A percentile compares a stretch with the other conserved stretches of the same genome.
Evolutionary conservation across 2,113 vertebrate species (phyloP).

Genomic region (Puma concolor): DNA sequence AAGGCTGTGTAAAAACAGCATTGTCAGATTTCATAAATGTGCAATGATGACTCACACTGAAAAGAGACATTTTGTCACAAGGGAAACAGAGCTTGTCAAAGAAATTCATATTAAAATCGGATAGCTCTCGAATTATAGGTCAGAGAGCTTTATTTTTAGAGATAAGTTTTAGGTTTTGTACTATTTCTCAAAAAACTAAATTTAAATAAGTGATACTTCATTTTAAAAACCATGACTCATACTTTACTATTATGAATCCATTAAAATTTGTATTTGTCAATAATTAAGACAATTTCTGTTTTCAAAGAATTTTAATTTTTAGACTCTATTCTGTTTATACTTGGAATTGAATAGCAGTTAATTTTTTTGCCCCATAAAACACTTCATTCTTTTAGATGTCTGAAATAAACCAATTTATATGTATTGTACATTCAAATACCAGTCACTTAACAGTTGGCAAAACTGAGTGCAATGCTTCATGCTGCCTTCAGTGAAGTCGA

Average conservation of each 20-base stretch:
- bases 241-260: neutral
- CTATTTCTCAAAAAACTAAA: conserved; percentile 57
- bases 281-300: conserved; percentile 33
- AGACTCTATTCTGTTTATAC: conserved; percentile 20
- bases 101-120: conserved; percentile 59
- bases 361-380: neutral
- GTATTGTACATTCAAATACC: neutral
- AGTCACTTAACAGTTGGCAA: neutral
- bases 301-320: conserved; percentile 29
- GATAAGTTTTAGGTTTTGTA: conserved; percentile 46
- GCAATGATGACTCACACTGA: neutral
- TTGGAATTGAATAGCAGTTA: neutral
- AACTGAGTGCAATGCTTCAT: neutral
- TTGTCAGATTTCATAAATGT: conserved; percentile 69
- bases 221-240: conserved; percentile 26
- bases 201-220: conserved; percentile 28
- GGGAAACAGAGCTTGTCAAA: conserved; percentile 71
- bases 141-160: conserved; percentile 75
- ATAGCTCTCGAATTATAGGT: conserved; percentile 57
- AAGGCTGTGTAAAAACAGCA: conserved; percentile 56
- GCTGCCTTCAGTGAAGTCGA: neutral
- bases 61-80: conserved; percentile 68
- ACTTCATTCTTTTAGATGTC: conserved; percentile 19
- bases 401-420: conserved; percentile 29
- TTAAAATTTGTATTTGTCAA: conserved; percentile 3